A percentile compares a stretch with the other conserved stretches of the same genome.
Conservation (phyloP, 1,140 invertebrate genomes). For the Spodoptera litura region DNA sequence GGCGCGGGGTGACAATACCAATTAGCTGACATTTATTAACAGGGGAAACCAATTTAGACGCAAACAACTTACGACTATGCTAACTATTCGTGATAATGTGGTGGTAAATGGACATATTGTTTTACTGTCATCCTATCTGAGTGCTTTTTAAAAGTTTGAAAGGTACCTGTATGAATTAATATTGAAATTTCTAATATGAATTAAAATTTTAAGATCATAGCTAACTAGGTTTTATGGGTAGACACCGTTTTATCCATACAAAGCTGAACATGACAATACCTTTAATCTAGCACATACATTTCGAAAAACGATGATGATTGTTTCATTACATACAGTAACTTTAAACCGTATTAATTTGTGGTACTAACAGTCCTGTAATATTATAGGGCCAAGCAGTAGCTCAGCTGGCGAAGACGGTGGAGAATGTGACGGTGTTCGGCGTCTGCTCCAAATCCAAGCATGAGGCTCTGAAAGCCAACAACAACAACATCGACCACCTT, state of each 20-base stretch:
- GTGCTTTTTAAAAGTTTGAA: neutral
- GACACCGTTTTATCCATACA: too few relatives aligned
- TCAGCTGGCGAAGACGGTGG: constrained; percentile 93
- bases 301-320: too few relatives aligned
- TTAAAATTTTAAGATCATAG: too few relatives aligned
- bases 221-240: too few relatives aligned
- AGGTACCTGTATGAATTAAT: neutral
- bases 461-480: constrained; percentile 91
- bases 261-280: too few relatives aligned
- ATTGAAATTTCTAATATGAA: too few relatives aligned
- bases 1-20: constrained; percentile 34
- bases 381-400: constrained; percentile 93
- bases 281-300: too few relatives aligned
- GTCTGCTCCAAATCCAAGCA: constrained; percentile 95
- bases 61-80: constrained; percentile 27
- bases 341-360: too few relatives aligned
- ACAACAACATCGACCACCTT: constrained; percentile 91
- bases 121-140: neutral
- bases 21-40: constrained; percentile 42
- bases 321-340: too few relatives aligned
- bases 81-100: constrained; percentile 18
- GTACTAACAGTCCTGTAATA: neutral
- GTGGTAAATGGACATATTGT: neutral
- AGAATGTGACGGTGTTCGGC: constrained; percentile 93
- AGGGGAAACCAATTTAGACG: constrained; percentile 40